Percentiles rank a stretch among this genome's conserved stretches.
These are phyloP conservation scores for Andricus grossulariae DNA, from an alignment of 1,140 invertebrate species.

Conservation along the genomic window DNA sequence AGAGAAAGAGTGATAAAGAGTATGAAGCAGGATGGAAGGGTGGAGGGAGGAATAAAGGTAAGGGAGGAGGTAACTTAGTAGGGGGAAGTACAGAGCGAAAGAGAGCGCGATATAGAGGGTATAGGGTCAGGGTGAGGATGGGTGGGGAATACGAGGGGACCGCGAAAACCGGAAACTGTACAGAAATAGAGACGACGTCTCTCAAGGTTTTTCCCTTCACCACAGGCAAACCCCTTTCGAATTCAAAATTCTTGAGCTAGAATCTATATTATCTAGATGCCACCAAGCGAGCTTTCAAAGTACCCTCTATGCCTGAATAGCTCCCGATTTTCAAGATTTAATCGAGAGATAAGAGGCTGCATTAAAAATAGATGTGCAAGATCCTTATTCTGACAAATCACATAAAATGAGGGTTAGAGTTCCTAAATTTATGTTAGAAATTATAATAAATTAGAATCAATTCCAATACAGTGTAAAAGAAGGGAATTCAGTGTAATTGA, in stretches of 20 bases:
- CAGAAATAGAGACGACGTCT: constrained; percentile 63
- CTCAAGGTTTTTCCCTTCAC: constrained; percentile 59
- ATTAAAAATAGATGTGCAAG: constrained; percentile 19
- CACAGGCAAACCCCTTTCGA: constrained; percentile 54
- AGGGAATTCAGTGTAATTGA: too few species aligned
- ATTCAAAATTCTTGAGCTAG: constrained; percentile 54
- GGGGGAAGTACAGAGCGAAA: constrained; percentile 17
- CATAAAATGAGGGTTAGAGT: not conserved
- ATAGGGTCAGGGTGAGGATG: constrained; percentile 13
- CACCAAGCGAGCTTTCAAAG: constrained; percentile 42
- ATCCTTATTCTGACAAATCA: constrained; percentile 13
- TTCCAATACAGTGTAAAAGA: too few species aligned
- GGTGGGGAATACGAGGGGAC: constrained; percentile 50
- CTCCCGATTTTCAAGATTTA: constrained; percentile 34
- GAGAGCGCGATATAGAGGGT: constrained; percentile 8
- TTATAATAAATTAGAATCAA: too few species aligned
- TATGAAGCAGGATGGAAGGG: not conserved
- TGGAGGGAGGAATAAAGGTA: too few species aligned
- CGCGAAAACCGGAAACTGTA: constrained; percentile 68
- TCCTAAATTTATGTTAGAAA: too few species aligned
- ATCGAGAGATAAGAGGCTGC: constrained; percentile 20
- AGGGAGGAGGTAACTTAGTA: not conserved
- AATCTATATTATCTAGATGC: constrained; percentile 46
- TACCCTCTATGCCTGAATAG: constrained; percentile 48
- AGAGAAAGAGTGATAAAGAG: constrained; percentile 16